Percentiles rank a stretch among this genome's conserved stretches.
phyloP scores from a whole-genome alignment of 2,888 invertebrate species.

The Drosophila niveifrons region DNA sequence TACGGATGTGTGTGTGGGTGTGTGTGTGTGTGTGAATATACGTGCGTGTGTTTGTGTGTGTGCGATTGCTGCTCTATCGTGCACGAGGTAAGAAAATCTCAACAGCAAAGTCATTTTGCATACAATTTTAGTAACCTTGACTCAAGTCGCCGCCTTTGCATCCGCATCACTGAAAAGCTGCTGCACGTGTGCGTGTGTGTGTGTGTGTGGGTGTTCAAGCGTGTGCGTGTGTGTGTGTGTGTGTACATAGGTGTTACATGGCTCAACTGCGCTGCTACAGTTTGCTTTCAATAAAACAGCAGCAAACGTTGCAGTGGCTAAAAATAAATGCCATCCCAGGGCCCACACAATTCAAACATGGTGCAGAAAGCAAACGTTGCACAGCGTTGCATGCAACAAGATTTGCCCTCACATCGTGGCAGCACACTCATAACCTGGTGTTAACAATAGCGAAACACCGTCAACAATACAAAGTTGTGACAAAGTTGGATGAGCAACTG shows the following conservation, averaged over 20 bases:
- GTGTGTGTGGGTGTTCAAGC: conserved; percentile 9
- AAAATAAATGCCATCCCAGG: conserved; percentile 47
- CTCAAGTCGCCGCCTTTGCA: conserved; percentile 55
- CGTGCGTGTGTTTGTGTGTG: conserved; percentile 10
- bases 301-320: conserved; percentile 34
- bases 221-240: conserved; percentile 7
- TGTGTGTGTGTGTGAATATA: conserved; percentile 7
- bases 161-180: conserved; percentile 13
- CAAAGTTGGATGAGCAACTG: neutral
- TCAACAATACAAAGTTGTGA: neutral
- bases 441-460: neutral
- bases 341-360: conserved; percentile 5
- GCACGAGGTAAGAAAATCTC: conserved; percentile 60
- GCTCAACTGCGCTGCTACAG: conserved; percentile 1
- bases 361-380: conserved; percentile 7
- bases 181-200: neutral
- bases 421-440: neutral
- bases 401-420: neutral
- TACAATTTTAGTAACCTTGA: conserved; percentile 72
- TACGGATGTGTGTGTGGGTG: conserved; percentile 8
- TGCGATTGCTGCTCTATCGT: conserved; percentile 60
- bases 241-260: conserved; percentile 36
- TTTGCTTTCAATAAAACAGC: conserved; percentile 38
- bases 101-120: conserved; percentile 73
- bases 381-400: conserved; percentile 7